phyloP scores from a whole-genome alignment of 2,888 invertebrate species.

The Catocala sponsa region DNA sequence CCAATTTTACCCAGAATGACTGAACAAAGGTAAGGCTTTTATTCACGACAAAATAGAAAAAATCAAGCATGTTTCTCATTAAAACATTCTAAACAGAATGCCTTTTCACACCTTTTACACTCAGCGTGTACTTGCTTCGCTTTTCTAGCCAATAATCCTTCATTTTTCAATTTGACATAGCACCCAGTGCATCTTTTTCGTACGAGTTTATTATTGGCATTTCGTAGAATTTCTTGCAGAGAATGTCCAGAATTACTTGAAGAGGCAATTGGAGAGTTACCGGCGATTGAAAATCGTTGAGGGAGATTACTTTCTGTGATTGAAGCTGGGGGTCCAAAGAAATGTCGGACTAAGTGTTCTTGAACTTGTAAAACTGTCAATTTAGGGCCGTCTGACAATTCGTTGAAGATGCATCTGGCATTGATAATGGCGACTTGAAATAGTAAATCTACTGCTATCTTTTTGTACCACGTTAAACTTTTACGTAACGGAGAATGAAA shows the following conservation, averaged over 20 bases:
- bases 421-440: slow-evolving; percentile 31
- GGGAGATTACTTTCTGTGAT: slow-evolving; percentile 29
- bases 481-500: slow-evolving; percentile 37
- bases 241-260: slow-evolving; percentile 10
- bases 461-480: slow-evolving; percentile 39
- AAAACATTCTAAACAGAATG: slow-evolving; percentile 30
- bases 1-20: too few species aligned
- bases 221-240: slow-evolving; percentile 37
- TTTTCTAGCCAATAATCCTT: too few species aligned
- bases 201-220: slow-evolving; percentile 22
- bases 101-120: slow-evolving; percentile 39
- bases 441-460: slow-evolving; percentile 31
- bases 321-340: slow-evolving; percentile 22
- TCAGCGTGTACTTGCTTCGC: too few species aligned
- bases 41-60: not conserved
- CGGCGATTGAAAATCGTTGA: slow-evolving; percentile 3
- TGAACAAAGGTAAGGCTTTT: too few species aligned
- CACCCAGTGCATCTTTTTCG: too few species aligned
- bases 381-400: slow-evolving; percentile 15
- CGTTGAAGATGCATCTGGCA: slow-evolving; percentile 34
- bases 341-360: slow-evolving; percentile 33
- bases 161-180: too few species aligned
- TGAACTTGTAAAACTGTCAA: slow-evolving; percentile 37
- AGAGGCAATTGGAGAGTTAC: slow-evolving; percentile 4
- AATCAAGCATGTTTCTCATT: slow-evolving; percentile 34